Evolutionary conservation across 1,140 invertebrate genomes (phyloP).

Genomic region (Coenobita brevimanus): DNA sequence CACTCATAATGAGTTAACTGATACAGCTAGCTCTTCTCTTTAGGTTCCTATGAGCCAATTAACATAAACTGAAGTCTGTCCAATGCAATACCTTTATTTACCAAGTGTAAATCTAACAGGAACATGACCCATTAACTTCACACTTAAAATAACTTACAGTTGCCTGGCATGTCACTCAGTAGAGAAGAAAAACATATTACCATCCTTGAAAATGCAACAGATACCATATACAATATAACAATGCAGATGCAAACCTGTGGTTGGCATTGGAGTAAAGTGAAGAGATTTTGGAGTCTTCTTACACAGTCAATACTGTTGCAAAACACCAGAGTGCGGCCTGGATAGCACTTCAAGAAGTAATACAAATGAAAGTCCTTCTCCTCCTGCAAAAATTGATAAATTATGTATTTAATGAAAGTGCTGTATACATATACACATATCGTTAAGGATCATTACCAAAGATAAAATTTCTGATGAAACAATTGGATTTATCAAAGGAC

Average conservation of each 20-base stretch:
- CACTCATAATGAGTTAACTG: no score
- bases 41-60: no score
- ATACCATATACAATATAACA: neutral
- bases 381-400: conserved; percentile 52
- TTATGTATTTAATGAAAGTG: neutral
- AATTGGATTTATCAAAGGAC: no score
- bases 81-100: no score
- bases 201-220: neutral
- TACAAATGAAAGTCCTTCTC: conserved; percentile 70
- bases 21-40: no score
- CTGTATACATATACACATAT: neutral
- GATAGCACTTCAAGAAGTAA: conserved; percentile 69
- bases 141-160: no score
- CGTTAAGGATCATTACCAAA: no score
- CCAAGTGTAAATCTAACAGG: no score
- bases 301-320: conserved; percentile 82
- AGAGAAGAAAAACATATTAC: neutral
- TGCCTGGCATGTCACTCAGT: neutral
- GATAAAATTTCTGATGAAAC: no score
- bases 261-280: conserved; percentile 84
- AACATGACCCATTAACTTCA: no score
- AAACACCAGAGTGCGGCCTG: conserved; percentile 73
- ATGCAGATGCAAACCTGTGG: conserved; percentile 74
- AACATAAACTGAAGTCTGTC: no score
- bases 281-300: conserved; percentile 83